Conservation (phyloP, 53 echinoderm and acorn worm genomes). For the Echinarachnius parma region DNA sequence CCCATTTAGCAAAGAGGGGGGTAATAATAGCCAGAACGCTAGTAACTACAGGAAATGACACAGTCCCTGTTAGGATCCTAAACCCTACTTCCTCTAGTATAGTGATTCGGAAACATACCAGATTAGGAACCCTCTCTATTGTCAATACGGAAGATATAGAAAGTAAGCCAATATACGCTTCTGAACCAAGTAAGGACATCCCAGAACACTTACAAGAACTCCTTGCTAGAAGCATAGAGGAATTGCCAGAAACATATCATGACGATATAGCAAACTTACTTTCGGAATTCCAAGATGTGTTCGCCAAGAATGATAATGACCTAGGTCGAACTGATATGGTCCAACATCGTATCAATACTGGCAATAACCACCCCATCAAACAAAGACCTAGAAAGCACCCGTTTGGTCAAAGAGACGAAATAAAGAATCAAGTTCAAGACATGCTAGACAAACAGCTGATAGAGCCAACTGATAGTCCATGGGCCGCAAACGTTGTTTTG, state of each 20-base stretch:
- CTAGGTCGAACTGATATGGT: background rate
- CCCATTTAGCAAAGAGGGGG: conserved; percentile 18
- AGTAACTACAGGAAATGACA: background rate
- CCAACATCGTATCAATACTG: background rate
- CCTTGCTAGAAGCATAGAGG: background rate
- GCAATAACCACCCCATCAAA: background rate
- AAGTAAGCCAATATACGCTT: background rate
- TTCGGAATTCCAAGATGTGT: conserved; percentile 10
- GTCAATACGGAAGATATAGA: background rate
- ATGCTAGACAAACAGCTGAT: background rate
- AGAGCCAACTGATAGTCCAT: conserved; percentile 1
- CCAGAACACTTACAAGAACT: background rate
- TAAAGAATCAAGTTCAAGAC: background rate
- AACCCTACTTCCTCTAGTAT: conserved; percentile 11
- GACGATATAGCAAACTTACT: background rate
- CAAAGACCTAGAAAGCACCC: background rate
- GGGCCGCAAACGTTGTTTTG: conserved; percentile 34
- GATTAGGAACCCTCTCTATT: background rate
- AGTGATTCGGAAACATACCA: conserved; percentile 14
- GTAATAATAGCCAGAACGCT: conserved; percentile 2
- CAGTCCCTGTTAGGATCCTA: conserved; percentile 11
- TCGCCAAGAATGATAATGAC: background rate
- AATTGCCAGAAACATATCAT: background rate
- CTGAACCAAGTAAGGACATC: background rate
- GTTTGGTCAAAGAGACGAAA: background rate